These are phyloP conservation scores for Aurelia aurita DNA, from an alignment of 30 jellyfish, hydroid and myxozoan genomes.

Conservation along the genomic window DNA sequence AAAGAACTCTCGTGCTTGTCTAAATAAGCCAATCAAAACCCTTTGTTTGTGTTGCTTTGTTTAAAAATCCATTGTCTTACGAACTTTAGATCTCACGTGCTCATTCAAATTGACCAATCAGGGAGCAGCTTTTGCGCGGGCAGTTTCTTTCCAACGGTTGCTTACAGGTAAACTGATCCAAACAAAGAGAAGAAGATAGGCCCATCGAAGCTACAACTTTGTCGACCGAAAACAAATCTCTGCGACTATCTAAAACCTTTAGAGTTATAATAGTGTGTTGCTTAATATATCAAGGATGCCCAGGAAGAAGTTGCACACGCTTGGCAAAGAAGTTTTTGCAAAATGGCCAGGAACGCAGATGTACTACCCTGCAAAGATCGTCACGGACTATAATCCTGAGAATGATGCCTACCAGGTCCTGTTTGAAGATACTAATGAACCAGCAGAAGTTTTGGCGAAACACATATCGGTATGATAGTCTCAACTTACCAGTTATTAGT, in stretches of 20 bases:
- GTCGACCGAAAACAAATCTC: not conserved
- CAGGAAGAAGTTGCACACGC: constrained; percentile 17
- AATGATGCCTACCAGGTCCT: constrained; percentile 53
- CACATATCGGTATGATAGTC: constrained; percentile 54
- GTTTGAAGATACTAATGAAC: constrained; percentile 40
- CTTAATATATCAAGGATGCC: constrained; percentile 15
- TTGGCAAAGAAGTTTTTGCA: constrained; percentile 73
- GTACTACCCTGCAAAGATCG: constrained; percentile 67
- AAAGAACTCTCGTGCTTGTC: not conserved
- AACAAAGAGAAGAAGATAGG: constrained; percentile 31
- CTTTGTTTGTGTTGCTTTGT: not conserved
- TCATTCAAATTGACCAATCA: constrained; percentile 52
- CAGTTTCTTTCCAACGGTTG: constrained; percentile 61
- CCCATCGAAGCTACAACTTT: not conserved
- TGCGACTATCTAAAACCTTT: no score
- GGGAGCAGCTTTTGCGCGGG: constrained; percentile 60
- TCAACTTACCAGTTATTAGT: not conserved
- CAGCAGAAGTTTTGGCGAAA: constrained; percentile 46
- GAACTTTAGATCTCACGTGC: constrained; percentile 24
- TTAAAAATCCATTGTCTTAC: no score
- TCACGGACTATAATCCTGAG: constrained; percentile 44
- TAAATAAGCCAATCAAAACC: constrained; percentile 12
- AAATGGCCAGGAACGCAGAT: constrained; percentile 91
- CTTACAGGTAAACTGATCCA: constrained; percentile 18
- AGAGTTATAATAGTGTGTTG: no score